Percentiles rank a stretch among this genome's conserved stretches.
Conservation (phyloP, 2,113 vertebrate species). For the Poeciliopsis turrubarensis region DNA sequence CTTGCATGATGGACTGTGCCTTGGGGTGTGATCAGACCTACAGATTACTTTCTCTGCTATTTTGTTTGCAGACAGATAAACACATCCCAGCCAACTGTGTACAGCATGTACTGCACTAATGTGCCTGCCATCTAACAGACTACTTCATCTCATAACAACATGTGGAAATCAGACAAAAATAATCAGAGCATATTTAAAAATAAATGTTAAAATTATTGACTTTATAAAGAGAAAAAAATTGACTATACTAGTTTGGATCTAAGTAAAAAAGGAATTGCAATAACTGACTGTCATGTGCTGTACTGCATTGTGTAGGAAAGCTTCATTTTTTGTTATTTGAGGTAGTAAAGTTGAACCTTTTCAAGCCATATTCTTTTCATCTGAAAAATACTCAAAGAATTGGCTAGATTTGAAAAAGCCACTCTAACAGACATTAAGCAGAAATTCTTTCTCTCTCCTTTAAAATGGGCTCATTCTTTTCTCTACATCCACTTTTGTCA, state of each 20-base stretch:
- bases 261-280: no score
- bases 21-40: neutral
- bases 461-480: neutral
- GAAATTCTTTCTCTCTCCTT: neutral
- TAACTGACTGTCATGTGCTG: neutral
- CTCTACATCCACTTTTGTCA: neutral
- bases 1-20: constrained; percentile 1
- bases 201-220: no score
- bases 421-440: neutral
- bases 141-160: no score
- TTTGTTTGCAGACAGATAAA: neutral
- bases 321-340: neutral
- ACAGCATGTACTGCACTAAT: neutral
- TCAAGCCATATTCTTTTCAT: neutral
- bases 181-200: no score
- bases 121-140: no score
- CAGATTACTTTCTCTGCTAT: neutral
- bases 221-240: no score
- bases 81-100: neutral
- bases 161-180: no score
- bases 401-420: neutral
- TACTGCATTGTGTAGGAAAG: neutral
- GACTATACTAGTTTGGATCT: no score
- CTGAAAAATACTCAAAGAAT: neutral
- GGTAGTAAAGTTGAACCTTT: neutral